Evolutionary conservation across 2,797 vertebrate species (phyloP).

Genomic region (Trichosurus vulpecula): DNA sequence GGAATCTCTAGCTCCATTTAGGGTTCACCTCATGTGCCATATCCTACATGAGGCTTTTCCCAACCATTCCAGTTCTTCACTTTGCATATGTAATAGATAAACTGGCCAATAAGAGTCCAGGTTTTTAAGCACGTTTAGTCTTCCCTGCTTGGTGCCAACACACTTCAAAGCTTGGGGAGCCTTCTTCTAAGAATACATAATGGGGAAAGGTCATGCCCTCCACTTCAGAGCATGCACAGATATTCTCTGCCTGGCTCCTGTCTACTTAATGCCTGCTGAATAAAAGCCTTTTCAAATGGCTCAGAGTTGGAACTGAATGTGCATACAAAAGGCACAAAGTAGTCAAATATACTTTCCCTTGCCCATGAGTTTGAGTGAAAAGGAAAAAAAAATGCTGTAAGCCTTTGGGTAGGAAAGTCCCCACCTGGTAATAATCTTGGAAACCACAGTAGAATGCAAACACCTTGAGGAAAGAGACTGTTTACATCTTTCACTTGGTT

Average conservation of each 20-base stretch:
- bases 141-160: not conserved
- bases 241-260: not conserved
- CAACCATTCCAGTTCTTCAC: not conserved
- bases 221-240: not conserved
- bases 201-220: not conserved
- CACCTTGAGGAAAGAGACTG: not conserved
- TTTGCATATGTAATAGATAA: not conserved
- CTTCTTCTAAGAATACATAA: not conserved
- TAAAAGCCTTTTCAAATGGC: not conserved
- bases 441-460: not conserved
- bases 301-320: not conserved
- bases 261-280: not conserved
- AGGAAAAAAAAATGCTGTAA: not conserved
- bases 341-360: not conserved
- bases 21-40: not conserved
- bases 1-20: not conserved
- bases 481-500: not conserved
- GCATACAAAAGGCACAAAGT: not conserved
- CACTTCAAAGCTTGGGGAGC: not conserved
- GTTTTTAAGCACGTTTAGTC: not conserved
- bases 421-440: not conserved
- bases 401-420: not conserved
- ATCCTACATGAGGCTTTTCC: not conserved
- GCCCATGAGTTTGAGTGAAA: not conserved
- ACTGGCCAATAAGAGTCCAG: not conserved